Base-by-base conservation (phyloP, 2,888 invertebrate genomes). In the Metellina segmentata region DNA sequence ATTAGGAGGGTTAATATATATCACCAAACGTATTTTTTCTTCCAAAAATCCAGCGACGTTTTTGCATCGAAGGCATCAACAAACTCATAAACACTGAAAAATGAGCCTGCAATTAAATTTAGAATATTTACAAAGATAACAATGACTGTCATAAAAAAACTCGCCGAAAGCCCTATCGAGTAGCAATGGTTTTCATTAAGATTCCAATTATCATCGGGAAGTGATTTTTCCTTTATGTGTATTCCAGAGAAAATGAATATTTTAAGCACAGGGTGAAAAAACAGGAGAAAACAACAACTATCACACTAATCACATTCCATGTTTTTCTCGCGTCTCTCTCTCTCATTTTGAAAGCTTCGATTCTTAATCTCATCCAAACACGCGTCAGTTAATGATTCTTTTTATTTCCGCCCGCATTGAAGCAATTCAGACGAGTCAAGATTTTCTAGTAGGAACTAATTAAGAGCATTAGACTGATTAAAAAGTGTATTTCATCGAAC, bases 381-480 rank as follows among this genome's bases (percentile, higher is more conserved):
- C 61, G 61, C 61, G 61, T 16, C 61, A 61, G 16, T 61, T 61
- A 7, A 16, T 61, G 11, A 16, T 61, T 61, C 61, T 61, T 61
- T 61, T 61, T 16, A 61, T 8, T 34, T 34, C 34, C 34, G 34
- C 34, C 34, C 34, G 34, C 34, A 34, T 34, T 34, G 34, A 34
- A 4, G 34, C 34, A 34, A 34, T 34, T 16, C 13, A 61, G 9
- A 16, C 9, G 19, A 49, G 19, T 75, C 85, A n/a, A 75, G 53
- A 52, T 72, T 8, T 61, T 48, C 48, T 75, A 85, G 53, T 85
- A 75, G 53, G n/a, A 75, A 52, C 53, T 85, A 48, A 85, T 74
- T 74, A 85, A 85, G 74, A 85, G 74, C 74, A 75, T 74, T 85
- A 34, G 34, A 9, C 70, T 75, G 75, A 85, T 85, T 75, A 85